Conservation (phyloP, 2,113 vertebrate genomes). For the Brachypodius melanocephalos region DNA sequence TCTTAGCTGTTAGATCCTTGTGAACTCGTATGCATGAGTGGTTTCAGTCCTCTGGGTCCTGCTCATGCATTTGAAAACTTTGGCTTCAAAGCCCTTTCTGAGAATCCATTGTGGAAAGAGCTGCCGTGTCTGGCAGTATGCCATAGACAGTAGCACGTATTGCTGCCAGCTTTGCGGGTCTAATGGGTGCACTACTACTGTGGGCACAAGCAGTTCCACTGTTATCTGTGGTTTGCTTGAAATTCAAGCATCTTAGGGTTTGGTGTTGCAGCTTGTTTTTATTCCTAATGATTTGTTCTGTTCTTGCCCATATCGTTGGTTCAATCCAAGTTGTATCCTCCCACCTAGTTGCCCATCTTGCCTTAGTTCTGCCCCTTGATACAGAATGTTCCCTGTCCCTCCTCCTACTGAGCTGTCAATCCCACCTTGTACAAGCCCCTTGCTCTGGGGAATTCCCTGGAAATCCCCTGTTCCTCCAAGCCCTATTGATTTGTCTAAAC, state of each 20-base stretch:
- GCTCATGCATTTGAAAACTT: not conserved
- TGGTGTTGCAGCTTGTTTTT: too few relatives aligned
- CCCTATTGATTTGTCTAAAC: not conserved
- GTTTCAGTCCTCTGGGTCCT: not conserved
- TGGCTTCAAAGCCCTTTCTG: not conserved
- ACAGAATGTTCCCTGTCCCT: not conserved
- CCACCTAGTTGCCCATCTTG: too few relatives aligned
- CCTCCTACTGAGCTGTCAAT: not conserved
- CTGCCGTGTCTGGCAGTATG: not conserved
- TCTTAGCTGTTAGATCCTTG: not conserved
- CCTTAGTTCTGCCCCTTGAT: too few relatives aligned
- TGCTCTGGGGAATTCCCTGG: not conserved
- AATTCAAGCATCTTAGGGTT: not conserved
- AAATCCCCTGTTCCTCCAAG: not conserved
- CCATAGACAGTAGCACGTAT: not conserved
- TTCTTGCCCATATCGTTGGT: too few relatives aligned
- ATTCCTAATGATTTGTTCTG: too few relatives aligned
- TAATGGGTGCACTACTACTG: not conserved
- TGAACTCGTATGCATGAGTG: not conserved
- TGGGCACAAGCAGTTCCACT: not conserved
- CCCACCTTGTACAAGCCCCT: not conserved
- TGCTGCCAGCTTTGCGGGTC: not conserved
- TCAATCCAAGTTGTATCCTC: too few relatives aligned
- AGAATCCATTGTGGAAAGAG: not conserved
- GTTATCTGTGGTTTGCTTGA: not conserved